Percentiles rank a stretch among this genome's conserved stretches.
phyloP scores from a whole-genome alignment of 2,888 invertebrate species.

The Catocala fraxini region DNA sequence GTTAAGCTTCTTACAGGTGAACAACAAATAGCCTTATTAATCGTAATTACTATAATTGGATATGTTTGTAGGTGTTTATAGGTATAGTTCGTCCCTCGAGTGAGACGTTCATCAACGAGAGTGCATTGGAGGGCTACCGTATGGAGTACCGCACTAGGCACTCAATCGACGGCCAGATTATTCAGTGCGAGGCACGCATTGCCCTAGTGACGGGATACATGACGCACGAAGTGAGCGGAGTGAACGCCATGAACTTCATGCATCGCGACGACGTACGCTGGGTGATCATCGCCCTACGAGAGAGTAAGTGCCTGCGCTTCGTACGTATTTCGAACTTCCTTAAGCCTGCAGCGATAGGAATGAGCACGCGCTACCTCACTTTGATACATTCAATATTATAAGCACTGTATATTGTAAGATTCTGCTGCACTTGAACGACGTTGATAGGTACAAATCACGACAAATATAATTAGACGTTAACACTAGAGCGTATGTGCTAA shows the following conservation, averaged over 20 bases:
- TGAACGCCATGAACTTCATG: slow-evolving; percentile 96
- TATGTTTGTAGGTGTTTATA: slow-evolving; percentile 84
- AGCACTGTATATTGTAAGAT: neutral
- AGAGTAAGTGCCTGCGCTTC: slow-evolving; percentile 82
- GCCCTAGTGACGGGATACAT: slow-evolving; percentile 96
- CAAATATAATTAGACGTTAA: no score
- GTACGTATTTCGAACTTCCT: slow-evolving; percentile 9
- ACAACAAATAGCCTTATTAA: slow-evolving; percentile 13
- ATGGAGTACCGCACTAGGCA: slow-evolving; percentile 97
- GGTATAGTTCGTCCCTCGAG: slow-evolving; percentile 90
- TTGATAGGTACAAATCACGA: no score
- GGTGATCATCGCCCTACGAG: slow-evolving; percentile 94
- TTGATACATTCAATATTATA: neutral
- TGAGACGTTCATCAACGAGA: slow-evolving; percentile 86
- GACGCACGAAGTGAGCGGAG: slow-evolving; percentile 94
- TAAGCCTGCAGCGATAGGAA: neutral
- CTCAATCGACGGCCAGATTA: slow-evolving; percentile 94
- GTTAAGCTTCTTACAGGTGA: slow-evolving; percentile 15
- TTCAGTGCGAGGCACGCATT: slow-evolving; percentile 95
- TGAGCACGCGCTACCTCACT: neutral
- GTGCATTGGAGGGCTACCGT: slow-evolving; percentile 74
- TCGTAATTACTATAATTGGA: slow-evolving; percentile 10
- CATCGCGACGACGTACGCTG: slow-evolving; percentile 95
- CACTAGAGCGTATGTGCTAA: no score
- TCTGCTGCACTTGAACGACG: no score